phyloP scores from a whole-genome alignment of 2,113 vertebrate genomes.

The Vidua macroura region DNA sequence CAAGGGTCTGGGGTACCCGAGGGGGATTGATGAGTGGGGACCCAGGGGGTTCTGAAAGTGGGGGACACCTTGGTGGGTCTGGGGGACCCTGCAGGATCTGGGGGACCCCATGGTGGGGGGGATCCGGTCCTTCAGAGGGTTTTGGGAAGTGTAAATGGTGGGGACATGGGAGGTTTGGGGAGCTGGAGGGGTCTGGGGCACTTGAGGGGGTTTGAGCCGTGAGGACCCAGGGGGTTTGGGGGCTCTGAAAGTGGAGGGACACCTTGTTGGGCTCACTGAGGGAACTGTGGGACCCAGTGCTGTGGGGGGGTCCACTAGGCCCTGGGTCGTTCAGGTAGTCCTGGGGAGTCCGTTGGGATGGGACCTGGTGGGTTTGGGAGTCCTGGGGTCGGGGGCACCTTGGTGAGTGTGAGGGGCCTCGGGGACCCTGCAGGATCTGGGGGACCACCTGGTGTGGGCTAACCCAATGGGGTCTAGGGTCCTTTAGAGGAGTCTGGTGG shows the following conservation, averaged over 20 bases:
- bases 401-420: background rate
- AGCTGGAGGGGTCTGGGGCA: background rate
- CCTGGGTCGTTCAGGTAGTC: background rate
- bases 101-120: background rate
- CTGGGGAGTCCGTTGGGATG: background rate
- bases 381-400: background rate
- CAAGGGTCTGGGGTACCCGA: too few relatives aligned
- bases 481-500: background rate
- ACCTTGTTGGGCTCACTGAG: background rate
- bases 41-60: background rate
- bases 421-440: background rate
- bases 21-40: too few relatives aligned
- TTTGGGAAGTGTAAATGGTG: background rate
- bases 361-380: background rate
- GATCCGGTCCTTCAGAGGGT: too few relatives aligned
- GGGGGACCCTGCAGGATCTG: background rate
- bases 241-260: background rate
- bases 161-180: background rate
- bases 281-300: background rate
- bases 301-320: background rate
- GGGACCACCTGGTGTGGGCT: background rate
- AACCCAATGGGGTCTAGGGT: background rate
- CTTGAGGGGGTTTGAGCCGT: background rate
- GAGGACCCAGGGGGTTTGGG: background rate
- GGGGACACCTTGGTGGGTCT: background rate